Percentiles rank a stretch among this genome's conserved stretches.
Evolutionary conservation across 2,888 invertebrate species (phyloP).

Genomic region (Netelia inedita): DNA sequence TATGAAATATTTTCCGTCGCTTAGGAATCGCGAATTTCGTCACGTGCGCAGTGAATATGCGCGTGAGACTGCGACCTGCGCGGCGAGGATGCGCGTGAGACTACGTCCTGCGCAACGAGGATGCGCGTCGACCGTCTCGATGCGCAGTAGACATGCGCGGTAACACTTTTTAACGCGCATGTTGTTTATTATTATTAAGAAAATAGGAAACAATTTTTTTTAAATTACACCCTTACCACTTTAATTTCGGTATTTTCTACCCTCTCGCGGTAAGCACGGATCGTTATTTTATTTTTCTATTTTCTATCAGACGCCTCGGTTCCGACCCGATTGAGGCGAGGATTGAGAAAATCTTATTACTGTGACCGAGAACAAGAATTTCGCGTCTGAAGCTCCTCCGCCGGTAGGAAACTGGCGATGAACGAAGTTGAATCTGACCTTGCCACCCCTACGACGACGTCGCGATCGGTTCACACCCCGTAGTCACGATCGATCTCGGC

Average conservation of each 20-base stretch:
- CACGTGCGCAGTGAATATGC: too few species aligned
- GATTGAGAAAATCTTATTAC: conserved; percentile 19
- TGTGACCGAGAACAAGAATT: background rate
- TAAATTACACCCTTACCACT: too few species aligned
- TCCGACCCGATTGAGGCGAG: background rate
- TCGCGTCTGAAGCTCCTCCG: conserved; percentile 20
- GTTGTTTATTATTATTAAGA: too few species aligned
- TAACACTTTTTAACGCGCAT: too few species aligned
- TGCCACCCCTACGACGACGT: background rate
- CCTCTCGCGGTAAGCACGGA: background rate
- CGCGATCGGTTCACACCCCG: background rate
- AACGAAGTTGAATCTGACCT: conserved; percentile 14
- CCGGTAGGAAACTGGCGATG: conserved; percentile 1
- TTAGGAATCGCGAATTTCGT: too few species aligned
- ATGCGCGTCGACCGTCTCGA: too few species aligned
- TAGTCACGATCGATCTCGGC: background rate
- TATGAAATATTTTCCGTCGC: background rate
- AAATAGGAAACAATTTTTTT: too few species aligned
- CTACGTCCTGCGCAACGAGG: too few species aligned
- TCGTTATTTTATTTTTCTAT: background rate
- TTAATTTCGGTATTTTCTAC: too few species aligned
- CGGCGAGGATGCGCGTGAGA: too few species aligned
- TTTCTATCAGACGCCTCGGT: background rate
- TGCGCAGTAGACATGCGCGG: too few species aligned
- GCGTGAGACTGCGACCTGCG: too few species aligned